Conservation (phyloP, 2,113 vertebrate species). For the Sander lucioperca region DNA sequence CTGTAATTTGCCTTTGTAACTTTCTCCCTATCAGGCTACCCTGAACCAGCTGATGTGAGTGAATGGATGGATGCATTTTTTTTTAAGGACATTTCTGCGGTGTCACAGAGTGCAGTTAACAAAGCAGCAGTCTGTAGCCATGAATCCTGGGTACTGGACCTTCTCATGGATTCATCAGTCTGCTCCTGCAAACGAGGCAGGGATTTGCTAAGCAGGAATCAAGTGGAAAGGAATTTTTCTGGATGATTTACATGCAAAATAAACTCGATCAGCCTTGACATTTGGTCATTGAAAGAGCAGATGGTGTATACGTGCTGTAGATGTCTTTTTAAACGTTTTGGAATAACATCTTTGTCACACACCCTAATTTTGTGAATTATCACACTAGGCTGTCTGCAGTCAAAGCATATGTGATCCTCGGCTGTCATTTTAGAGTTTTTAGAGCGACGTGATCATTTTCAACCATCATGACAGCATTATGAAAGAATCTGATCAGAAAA, state of each 20-base stretch:
- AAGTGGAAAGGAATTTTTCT: constrained; percentile 11
- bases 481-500: constrained; percentile 30
- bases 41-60: constrained; percentile 21
- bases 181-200: constrained; percentile 15
- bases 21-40: neutral
- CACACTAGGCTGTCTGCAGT: constrained; percentile 45
- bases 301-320: constrained; percentile 27
- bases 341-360: constrained; percentile 4
- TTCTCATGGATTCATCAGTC: constrained; percentile 1
- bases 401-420: constrained; percentile 1
- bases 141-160: constrained; percentile 32
- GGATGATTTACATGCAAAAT: constrained; percentile 43
- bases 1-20: neutral
- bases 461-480: constrained; percentile 58
- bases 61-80: constrained; percentile 7
- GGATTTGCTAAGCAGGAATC: constrained; percentile 5
- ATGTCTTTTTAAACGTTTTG: constrained; percentile 29
- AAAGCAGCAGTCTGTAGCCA: constrained; percentile 14
- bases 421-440: constrained; percentile 46
- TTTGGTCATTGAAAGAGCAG: constrained; percentile 28
- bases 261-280: constrained; percentile 9
- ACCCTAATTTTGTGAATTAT: constrained; percentile 7
- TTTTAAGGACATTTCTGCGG: constrained; percentile 21
- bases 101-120: constrained; percentile 4
- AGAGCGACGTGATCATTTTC: constrained; percentile 27